Evolutionary conservation across 2,888 invertebrate species (phyloP).

Genomic region (Drosophila limbata): DNA sequence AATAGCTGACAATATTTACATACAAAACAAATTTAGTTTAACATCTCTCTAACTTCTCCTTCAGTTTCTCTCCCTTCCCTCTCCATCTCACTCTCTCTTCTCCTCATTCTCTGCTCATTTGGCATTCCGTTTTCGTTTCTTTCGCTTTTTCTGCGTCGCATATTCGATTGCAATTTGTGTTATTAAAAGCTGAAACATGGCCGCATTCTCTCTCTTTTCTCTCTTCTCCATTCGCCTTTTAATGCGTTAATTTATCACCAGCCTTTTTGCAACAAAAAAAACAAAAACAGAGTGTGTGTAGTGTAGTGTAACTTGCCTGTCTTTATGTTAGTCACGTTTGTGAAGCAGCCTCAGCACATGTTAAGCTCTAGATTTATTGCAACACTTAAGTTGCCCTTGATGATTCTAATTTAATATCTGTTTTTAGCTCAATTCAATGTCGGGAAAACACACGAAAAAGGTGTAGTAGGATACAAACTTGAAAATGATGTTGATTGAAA

Average conservation of each 20-base stretch:
- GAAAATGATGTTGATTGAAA: background rate
- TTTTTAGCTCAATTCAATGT: slow-evolving; percentile 1
- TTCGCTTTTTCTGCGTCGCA: slow-evolving; percentile 21
- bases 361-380: slow-evolving; percentile 71
- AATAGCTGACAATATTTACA: slow-evolving; percentile 26
- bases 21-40: slow-evolving; percentile 59
- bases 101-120: slow-evolving; percentile 47
- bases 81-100: too few relatives aligned
- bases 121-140: slow-evolving; percentile 58
- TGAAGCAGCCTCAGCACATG: slow-evolving; percentile 67
- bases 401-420: slow-evolving; percentile 39
- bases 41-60: slow-evolving; percentile 9
- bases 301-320: slow-evolving; percentile 16
- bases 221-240: slow-evolving; percentile 38
- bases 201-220: slow-evolving; percentile 7
- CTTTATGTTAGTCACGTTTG: slow-evolving; percentile 70
- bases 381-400: slow-evolving; percentile 65
- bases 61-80: too few relatives aligned
- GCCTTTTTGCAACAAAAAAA: slow-evolving; percentile 3
- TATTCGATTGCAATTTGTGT: slow-evolving; percentile 78
- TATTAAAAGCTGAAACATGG: slow-evolving; percentile 69
- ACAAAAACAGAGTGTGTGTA: slow-evolving; percentile 12
- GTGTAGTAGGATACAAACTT: background rate
- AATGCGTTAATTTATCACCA: slow-evolving; percentile 73
- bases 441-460: background rate